Evolutionary conservation across 2,113 vertebrate species (phyloP).

Genomic region (Brachyistius frenatus): DNA sequence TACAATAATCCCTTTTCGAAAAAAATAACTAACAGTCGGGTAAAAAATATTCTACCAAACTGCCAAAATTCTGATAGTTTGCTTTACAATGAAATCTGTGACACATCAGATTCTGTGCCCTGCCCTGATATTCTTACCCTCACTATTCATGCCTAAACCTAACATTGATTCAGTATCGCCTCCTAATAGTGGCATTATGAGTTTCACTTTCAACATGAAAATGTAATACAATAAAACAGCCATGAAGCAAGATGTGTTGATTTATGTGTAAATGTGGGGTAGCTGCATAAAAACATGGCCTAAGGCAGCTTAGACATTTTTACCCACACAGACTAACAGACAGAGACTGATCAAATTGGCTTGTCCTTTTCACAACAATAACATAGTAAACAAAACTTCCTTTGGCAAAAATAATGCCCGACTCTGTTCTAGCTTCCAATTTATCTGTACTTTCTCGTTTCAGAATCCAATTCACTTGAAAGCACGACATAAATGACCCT

Average conservation of each 20-base stretch:
- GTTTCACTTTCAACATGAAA: not conserved
- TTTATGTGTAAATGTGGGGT: constrained; percentile 22
- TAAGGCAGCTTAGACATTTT: constrained; percentile 62
- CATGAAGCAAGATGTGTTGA: constrained; percentile 9
- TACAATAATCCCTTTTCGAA: too few relatives aligned
- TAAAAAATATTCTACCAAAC: too few relatives aligned
- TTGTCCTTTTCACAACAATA: constrained; percentile 68
- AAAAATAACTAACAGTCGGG: too few relatives aligned
- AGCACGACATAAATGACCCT: constrained; percentile 50
- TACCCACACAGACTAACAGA: constrained; percentile 60
- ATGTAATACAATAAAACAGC: constrained; percentile 1
- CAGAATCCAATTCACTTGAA: constrained; percentile 58
- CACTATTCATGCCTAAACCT: too few relatives aligned
- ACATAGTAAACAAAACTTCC: constrained; percentile 74
- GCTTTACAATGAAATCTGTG: too few relatives aligned
- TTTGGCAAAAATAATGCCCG: constrained; percentile 49
- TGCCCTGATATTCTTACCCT: too few relatives aligned
- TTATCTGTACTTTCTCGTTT: constrained; percentile 50
- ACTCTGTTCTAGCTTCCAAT: constrained; percentile 39
- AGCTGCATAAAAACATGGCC: constrained; percentile 59
- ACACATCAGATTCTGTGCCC: too few relatives aligned
- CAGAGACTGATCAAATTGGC: constrained; percentile 62
- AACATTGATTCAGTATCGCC: too few relatives aligned
- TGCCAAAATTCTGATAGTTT: too few relatives aligned
- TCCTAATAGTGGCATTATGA: too few relatives aligned